phyloP scores from a whole-genome alignment of 2,797 vertebrate species.

The Rhynchonycteris naso region DNA sequence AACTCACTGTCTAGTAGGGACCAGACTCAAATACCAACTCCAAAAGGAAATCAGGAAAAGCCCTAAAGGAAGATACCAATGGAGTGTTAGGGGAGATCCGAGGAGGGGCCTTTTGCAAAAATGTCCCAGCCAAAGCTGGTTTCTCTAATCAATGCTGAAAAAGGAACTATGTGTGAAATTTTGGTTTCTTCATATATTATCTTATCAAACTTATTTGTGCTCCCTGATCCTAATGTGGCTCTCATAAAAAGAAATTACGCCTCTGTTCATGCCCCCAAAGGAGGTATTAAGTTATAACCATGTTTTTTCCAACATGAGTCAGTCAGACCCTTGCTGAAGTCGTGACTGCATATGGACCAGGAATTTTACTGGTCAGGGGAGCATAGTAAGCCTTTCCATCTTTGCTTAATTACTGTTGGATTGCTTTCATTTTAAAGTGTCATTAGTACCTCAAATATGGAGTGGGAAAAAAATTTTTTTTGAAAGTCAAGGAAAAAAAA shows the following conservation, averaged over 20 bases:
- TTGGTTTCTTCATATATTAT: not conserved
- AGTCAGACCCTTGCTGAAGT: not conserved
- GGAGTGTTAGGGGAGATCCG: too few relatives aligned
- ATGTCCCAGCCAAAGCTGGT: not conserved
- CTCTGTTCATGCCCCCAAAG: constrained; percentile 31
- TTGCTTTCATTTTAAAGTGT: constrained; percentile 7
- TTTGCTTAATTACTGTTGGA: constrained; percentile 35
- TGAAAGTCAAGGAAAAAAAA: not conserved
- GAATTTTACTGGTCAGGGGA: not conserved
- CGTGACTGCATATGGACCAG: not conserved
- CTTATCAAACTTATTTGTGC: not conserved
- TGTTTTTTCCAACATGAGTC: constrained; percentile 6
- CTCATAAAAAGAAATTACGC: not conserved
- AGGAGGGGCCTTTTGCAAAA: not conserved
- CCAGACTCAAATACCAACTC: not conserved
- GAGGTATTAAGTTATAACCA: not conserved
- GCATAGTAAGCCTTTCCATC: not conserved
- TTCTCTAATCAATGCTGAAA: not conserved
- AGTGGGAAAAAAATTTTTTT: not conserved
- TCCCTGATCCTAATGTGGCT: not conserved
- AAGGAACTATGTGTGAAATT: not conserved
- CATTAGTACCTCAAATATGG: constrained; percentile 19
- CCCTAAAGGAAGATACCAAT: not conserved
- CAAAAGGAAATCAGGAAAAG: not conserved
- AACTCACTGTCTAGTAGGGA: not conserved